These are phyloP conservation scores for Apodemus agrarius DNA, from an alignment of 2,797 vertebrate species.

Conservation along the genomic window DNA sequence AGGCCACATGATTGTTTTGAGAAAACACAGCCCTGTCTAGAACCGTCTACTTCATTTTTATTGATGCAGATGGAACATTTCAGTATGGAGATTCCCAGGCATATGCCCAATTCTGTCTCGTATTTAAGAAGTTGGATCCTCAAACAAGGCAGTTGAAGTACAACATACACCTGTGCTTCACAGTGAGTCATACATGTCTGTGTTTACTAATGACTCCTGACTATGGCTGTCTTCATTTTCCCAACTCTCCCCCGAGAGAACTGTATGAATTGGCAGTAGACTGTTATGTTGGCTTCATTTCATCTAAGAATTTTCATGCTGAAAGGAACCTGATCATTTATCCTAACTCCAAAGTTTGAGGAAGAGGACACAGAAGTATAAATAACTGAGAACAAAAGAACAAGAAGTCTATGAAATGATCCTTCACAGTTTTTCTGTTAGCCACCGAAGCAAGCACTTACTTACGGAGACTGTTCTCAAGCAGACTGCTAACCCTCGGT, in stretches of 20 bases:
- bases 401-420: background rate
- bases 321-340: background rate
- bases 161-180: background rate
- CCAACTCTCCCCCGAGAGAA: background rate
- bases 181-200: background rate
- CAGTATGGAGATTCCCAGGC: background rate
- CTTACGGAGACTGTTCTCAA: background rate
- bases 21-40: background rate
- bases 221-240: background rate
- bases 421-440: background rate
- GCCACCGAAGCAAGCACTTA: background rate
- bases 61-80: background rate
- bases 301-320: conserved; percentile 28
- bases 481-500: background rate
- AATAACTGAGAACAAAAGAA: conserved; percentile 18
- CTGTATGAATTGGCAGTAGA: background rate
- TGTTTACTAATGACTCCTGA: background rate
- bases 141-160: background rate
- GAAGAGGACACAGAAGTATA: background rate
- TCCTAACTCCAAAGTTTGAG: background rate
- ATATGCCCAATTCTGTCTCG: background rate
- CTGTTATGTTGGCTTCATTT: background rate
- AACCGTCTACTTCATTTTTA: conserved; percentile 28
- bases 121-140: background rate
- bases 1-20: background rate